phyloP scores from a whole-genome alignment of 2,888 invertebrate species.

The Lucinisca nassula region DNA sequence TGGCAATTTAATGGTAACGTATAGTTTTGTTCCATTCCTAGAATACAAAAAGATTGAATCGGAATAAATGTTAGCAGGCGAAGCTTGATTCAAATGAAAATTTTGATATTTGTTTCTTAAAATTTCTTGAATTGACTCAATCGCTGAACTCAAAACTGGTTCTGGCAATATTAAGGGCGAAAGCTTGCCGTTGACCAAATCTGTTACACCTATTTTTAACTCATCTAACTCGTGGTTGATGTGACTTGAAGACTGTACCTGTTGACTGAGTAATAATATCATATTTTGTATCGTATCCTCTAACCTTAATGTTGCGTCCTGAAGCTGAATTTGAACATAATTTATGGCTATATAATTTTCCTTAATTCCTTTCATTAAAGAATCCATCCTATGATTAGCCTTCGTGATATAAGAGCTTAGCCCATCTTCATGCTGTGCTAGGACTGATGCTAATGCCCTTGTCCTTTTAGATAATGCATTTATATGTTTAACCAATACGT shows the following conservation, averaged over 20 bases:
- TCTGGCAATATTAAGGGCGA: slow-evolving; percentile 14
- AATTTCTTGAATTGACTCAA: neutral
- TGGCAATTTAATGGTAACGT: slow-evolving; percentile 21
- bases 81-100: slow-evolving; percentile 11
- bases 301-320: neutral
- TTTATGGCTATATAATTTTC: slow-evolving; percentile 15
- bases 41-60: neutral
- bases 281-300: neutral
- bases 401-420: slow-evolving; percentile 31
- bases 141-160: neutral
- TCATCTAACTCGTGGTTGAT: slow-evolving; percentile 10
- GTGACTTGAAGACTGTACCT: neutral
- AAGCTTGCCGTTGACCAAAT: slow-evolving; percentile 29
- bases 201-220: neutral
- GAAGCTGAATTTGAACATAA: neutral
- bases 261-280: neutral
- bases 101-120: neutral
- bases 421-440: slow-evolving; percentile 24
- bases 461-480: slow-evolving; percentile 23
- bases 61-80: slow-evolving; percentile 2
- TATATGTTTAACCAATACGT: slow-evolving; percentile 22
- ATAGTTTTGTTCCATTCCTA: neutral
- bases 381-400: slow-evolving; percentile 18
- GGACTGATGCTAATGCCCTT: neutral
- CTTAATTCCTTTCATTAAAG: slow-evolving; percentile 30